These are phyloP conservation scores for Buphagus erythrorhynchus DNA, from an alignment of 2,797 vertebrate genomes.

Conservation along the genomic window DNA sequence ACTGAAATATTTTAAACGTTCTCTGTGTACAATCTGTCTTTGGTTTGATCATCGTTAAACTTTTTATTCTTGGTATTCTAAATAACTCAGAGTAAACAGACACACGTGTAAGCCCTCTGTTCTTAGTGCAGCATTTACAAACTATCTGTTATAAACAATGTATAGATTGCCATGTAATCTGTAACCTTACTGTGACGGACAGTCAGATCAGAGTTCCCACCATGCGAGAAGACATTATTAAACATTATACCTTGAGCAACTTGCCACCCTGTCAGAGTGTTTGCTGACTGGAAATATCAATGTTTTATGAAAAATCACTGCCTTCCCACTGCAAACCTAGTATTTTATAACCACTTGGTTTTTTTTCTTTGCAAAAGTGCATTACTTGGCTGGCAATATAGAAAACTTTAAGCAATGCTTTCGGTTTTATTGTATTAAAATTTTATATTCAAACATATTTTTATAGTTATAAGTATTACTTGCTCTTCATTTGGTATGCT, in stretches of 20 bases:
- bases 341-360: neutral
- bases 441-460: neutral
- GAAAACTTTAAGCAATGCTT: neutral
- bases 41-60: neutral
- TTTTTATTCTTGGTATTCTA: neutral
- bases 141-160: neutral
- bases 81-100: neutral
- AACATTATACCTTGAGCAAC: neutral
- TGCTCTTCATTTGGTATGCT: neutral
- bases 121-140: neutral
- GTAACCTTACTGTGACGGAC: neutral
- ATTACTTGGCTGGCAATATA: neutral
- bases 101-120: neutral
- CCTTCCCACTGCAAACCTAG: neutral
- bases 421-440: neutral
- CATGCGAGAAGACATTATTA: neutral
- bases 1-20: neutral
- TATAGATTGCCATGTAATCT: neutral
- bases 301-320: neutral
- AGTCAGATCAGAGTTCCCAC: neutral
- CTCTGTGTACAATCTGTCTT: neutral
- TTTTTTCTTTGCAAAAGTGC: neutral
- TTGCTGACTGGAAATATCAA: neutral
- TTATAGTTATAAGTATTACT: neutral
- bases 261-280: neutral